A percentile compares a stretch with the other conserved stretches of the same genome.
phyloP scores from a whole-genome alignment of 2,797 vertebrate genomes.

The Gorsachius magnificus region DNA sequence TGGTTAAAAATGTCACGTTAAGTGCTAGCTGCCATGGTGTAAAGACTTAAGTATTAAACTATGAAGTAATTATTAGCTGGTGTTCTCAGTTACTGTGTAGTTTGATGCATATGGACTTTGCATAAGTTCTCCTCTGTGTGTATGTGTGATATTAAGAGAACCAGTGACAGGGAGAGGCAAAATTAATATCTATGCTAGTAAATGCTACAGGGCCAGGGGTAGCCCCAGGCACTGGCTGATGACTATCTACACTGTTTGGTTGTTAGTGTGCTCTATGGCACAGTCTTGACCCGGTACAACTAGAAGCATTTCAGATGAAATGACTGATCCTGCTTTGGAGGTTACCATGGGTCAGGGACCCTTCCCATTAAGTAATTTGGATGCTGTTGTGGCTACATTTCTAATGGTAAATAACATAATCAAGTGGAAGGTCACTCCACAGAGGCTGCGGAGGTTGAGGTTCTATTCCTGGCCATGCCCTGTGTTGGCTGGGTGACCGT shows the following conservation, averaged over 20 bases:
- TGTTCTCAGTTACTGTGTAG: background rate
- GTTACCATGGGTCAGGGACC: background rate
- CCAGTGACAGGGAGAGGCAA: background rate
- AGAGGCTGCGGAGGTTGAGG: background rate
- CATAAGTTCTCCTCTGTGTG: background rate
- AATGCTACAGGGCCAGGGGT: background rate
- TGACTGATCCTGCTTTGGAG: background rate
- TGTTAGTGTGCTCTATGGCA: background rate
- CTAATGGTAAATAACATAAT: background rate
- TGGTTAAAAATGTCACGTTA: background rate
- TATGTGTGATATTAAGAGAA: background rate
- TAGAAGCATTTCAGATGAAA: background rate
- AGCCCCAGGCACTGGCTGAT: background rate
- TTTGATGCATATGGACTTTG: background rate
- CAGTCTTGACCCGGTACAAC: background rate
- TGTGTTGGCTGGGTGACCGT: background rate
- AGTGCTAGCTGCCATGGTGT: background rate
- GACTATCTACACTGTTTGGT: background rate
- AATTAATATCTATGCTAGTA: background rate
- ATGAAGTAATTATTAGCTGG: background rate
- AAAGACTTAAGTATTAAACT: background rate
- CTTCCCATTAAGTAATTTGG: background rate
- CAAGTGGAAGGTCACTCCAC: background rate
- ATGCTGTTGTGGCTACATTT: background rate
- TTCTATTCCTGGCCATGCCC: background rate